Evolutionary conservation across 2,113 vertebrate species (phyloP), one percentile per base, ranked within the genome.

Genomic region (Probosciger aterrimus): DNA sequence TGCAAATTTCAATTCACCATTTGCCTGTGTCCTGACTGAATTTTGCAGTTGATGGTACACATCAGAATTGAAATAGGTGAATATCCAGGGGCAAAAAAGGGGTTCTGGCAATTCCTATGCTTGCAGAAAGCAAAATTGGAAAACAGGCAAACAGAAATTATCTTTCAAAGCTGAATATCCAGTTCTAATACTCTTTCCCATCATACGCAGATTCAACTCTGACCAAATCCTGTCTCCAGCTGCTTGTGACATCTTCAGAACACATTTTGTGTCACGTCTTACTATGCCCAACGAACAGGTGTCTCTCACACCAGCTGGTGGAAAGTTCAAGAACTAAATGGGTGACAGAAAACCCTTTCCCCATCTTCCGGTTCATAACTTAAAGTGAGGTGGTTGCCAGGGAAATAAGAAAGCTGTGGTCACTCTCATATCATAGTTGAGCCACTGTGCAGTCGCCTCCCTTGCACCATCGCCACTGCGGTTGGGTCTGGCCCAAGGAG

Each of bases 231-330:
- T 27, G 7, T 23, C 63, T 67, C 68, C 63, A 44, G 27, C 52
- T 82, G 31, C 18, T 89, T 9, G 5, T 18, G 46, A 46, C 6
- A 18, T 30, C 50, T 53, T 53, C 50, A 53, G 50, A 53, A 53
- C 15, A n/a, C 0, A 0, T 22, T 62, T 62, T 82, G n/a, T 4
- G 3, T 25, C 37, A 18, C 3, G 0, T 43, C 41, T 68, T 49
- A 69, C 25, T 12, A 47, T 1, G 3, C 57, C 57, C 67, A 74
- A 52, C 9, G 10, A 31, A 67, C 2, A 27, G 44, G 9, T 43
- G 18, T 43, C n/a, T 81, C 57, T 81, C 63, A 65, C 55, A n/a
- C 11, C 22, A 55, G 53, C 49, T 78, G 60, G 67, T 33, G 49
- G 30, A 74, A 24, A 74, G 67, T 39, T 75, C 55, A 63, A 37